Base-by-base conservation (phyloP, 1,140 invertebrate species). In the Magallana angulata region DNA sequence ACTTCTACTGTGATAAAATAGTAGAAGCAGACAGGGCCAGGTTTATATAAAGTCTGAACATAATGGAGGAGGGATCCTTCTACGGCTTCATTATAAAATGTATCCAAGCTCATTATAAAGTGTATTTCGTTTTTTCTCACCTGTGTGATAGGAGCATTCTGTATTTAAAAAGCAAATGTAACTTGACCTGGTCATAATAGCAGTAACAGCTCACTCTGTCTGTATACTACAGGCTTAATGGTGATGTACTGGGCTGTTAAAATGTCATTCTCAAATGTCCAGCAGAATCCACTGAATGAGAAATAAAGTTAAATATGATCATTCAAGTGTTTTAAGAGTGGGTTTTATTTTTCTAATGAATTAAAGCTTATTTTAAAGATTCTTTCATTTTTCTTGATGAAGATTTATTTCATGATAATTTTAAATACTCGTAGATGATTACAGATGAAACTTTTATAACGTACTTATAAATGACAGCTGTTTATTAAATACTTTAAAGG, bases 221-320 rank as follows among this genome's bases (percentile, higher is more conserved):
- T 76, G 24, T 12, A 30, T 76, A 48, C 36, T 76, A 36, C 24
- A 71, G 68, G 18, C 18, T 12, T n/a, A 30, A 71, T 76, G 12
- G 36, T 76, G 68, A 76, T 76, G 30, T 76, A 76, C 36, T 18
- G 68, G 24, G 18, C 14, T 76, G 30, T 76, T 76, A 36, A 71
- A 76, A 76, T 76, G 68, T 76, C 68, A 76, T 76, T 30, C 24
- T 36, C 30, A 57, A 57, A 59, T 58, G 56, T 30, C n/a, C n/a
- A 83, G 11, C 57, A 58, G n/a, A 14, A n/a, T 83, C 56, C 56
- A 30, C 16, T 83, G 11, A 59, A 59, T 83, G 16, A 58, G 16
- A 57, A 36, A 36, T 14, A 3, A 30, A 76, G 8, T 30, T 30
- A 12, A 30, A 76, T 76, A 36, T 11, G 14, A 12, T 30, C 11